A percentile compares a stretch with the other conserved stretches of the same genome.
These are phyloP conservation scores for Gila orcuttii DNA, from an alignment of 2,113 vertebrate genomes.

Conservation along the genomic window DNA sequence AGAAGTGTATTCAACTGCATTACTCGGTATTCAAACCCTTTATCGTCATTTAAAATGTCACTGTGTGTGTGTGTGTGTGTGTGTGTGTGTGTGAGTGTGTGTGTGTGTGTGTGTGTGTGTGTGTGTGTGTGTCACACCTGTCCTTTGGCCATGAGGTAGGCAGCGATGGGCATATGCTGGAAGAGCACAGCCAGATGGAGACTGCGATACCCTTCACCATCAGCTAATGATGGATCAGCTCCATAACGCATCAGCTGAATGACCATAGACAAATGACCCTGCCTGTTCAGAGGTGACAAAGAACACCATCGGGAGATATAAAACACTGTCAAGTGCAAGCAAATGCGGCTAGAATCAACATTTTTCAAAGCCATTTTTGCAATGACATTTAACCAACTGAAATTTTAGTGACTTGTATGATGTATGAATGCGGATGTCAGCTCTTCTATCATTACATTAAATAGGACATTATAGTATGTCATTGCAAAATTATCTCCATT, in stretches of 20 bases:
- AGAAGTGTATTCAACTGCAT: background rate
- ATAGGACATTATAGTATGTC: background rate
- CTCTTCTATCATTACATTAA: background rate
- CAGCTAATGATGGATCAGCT: conserved; percentile 86
- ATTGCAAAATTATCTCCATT: background rate
- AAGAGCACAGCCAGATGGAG: conserved; percentile 94
- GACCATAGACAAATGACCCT: conserved; percentile 95
- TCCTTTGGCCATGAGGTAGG: conserved; percentile 92
- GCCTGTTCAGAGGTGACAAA: conserved; percentile 70
- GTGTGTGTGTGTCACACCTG: conserved; percentile 78
- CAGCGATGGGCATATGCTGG: conserved; percentile 92
- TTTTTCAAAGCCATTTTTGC: background rate
- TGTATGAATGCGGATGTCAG: background rate
- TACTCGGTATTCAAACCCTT: background rate
- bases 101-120: conserved; percentile 35
- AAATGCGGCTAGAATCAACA: background rate
- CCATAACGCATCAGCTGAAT: conserved; percentile 88
- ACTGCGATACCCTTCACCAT: conserved; percentile 90
- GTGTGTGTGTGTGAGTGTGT: too few relatives aligned
- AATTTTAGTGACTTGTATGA: background rate
- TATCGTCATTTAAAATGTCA: background rate
- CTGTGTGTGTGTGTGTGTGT: conserved; percentile 32
- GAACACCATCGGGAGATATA: background rate
- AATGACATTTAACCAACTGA: background rate
- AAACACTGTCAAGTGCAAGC: background rate